A percentile compares a stretch with the other conserved stretches of the same genome.
Evolutionary conservation across 2,113 vertebrate genomes (phyloP).

Genomic region (Tragelaphus scriptus): DNA sequence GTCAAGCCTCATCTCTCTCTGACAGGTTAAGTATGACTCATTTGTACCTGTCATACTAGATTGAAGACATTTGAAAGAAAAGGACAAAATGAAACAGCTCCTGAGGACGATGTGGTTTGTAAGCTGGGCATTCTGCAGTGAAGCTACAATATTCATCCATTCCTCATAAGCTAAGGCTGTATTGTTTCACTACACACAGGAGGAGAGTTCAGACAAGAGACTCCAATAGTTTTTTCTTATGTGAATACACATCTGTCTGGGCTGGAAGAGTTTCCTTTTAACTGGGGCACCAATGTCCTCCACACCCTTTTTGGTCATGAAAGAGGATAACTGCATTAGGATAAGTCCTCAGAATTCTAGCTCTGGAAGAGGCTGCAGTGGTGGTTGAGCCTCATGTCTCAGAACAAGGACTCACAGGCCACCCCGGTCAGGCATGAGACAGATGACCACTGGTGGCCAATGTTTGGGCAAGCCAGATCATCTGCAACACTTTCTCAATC

Average conservation of each 20-base stretch:
- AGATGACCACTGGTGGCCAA: not conserved
- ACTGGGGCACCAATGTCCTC: not conserved
- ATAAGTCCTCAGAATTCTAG: not conserved
- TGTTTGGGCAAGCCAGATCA: not conserved
- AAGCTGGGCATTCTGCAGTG: not conserved
- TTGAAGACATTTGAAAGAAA: not conserved
- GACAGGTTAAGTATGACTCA: not conserved
- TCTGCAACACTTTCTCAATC: not conserved
- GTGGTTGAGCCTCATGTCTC: too few species aligned
- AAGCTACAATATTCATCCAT: not conserved
- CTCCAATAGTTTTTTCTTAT: not conserved
- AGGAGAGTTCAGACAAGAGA: not conserved
- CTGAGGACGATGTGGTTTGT: not conserved
- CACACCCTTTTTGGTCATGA: not conserved
- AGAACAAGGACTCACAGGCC: not conserved
- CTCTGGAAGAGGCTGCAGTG: not conserved
- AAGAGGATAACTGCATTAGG: not conserved
- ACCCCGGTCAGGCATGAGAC: rapidly evolving
- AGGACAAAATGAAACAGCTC: not conserved
- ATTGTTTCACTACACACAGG: too few species aligned
- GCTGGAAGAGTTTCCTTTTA: not conserved
- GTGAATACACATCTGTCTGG: not conserved
- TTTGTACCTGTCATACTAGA: not conserved
- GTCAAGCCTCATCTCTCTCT: not conserved
- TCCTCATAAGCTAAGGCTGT: not conserved